Percentiles rank a stretch among this genome's conserved stretches.
phyloP scores from a whole-genome alignment of 2,888 invertebrate species.

The Xestia ashworthii region DNA sequence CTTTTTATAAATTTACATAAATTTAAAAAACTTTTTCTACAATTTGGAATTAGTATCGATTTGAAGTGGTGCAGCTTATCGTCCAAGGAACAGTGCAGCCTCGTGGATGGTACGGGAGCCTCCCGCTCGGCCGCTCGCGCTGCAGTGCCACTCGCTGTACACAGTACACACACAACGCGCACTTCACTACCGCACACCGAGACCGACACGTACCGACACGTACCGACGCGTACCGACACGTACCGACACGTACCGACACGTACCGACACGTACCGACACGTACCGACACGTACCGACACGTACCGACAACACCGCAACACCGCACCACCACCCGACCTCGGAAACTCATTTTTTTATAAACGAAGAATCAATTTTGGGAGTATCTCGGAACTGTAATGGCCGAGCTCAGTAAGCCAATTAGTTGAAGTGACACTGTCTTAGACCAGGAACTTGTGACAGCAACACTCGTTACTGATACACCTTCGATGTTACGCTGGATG shows the following conservation, averaged over 20 bases:
- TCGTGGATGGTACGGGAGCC: slow-evolving; percentile 50
- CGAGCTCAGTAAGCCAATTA: background rate
- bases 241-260: too few species aligned
- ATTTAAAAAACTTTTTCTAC: background rate
- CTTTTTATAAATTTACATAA: background rate
- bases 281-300: too few species aligned
- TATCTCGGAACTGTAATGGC: background rate
- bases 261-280: too few species aligned
- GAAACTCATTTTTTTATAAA: too few species aligned
- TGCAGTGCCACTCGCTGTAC: slow-evolving; percentile 81
- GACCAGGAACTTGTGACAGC: slow-evolving; percentile 17
- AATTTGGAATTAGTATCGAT: background rate
- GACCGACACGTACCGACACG: too few species aligned
- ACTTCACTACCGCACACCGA: background rate
- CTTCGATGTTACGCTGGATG: slow-evolving; percentile 59
- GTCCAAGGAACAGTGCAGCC: slow-evolving; percentile 64
- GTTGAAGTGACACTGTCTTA: background rate
- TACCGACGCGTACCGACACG: too few species aligned
- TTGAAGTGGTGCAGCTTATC: background rate
- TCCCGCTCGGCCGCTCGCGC: slow-evolving; percentile 71
- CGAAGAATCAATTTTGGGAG: background rate
- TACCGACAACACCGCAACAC: too few species aligned
- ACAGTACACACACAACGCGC: slow-evolving; percentile 79
- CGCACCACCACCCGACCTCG: too few species aligned
- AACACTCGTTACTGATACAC: slow-evolving; percentile 16